These are phyloP conservation scores for Crax fasciolata DNA, from an alignment of 2,797 vertebrate genomes.

Conservation along the genomic window DNA sequence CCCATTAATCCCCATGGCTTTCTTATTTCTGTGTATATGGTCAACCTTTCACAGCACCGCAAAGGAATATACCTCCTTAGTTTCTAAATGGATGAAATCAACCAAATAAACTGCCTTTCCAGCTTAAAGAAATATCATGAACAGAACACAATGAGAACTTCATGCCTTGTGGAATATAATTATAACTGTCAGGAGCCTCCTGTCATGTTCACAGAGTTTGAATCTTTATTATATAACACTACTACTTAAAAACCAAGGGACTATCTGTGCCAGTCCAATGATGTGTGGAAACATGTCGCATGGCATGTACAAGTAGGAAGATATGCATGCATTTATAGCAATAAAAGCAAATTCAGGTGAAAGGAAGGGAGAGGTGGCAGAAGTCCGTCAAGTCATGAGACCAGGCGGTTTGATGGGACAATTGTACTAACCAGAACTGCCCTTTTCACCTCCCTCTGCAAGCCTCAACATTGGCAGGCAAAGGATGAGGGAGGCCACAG, in stretches of 20 bases:
- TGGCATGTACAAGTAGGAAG: not conserved
- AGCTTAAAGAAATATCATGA: not conserved
- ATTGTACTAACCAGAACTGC: not conserved
- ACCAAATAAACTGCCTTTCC: not conserved
- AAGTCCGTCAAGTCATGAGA: not conserved
- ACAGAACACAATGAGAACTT: not conserved
- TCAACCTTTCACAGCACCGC: not conserved
- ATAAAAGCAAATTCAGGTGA: not conserved
- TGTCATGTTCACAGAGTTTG: not conserved
- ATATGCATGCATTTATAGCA: not conserved
- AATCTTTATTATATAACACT: slow-evolving; percentile 2
- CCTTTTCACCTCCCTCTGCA: not conserved
- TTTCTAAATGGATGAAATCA: slow-evolving; percentile 37
- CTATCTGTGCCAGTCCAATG: not conserved
- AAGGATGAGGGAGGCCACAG: fast-evolving
- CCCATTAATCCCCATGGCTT: not conserved
- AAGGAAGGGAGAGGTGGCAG: not conserved
- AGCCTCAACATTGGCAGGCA: not conserved
- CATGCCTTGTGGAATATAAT: slow-evolving; percentile 38
- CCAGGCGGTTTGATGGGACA: not conserved
- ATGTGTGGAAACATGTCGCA: not conserved
- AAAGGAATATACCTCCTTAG: slow-evolving; percentile 13
- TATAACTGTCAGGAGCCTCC: slow-evolving; percentile 16
- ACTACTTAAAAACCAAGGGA: not conserved
- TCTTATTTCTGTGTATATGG: not conserved